These are phyloP conservation scores for Drosophila aldrichi DNA, from an alignment of 2,888 invertebrate genomes.

Conservation along the genomic window DNA sequence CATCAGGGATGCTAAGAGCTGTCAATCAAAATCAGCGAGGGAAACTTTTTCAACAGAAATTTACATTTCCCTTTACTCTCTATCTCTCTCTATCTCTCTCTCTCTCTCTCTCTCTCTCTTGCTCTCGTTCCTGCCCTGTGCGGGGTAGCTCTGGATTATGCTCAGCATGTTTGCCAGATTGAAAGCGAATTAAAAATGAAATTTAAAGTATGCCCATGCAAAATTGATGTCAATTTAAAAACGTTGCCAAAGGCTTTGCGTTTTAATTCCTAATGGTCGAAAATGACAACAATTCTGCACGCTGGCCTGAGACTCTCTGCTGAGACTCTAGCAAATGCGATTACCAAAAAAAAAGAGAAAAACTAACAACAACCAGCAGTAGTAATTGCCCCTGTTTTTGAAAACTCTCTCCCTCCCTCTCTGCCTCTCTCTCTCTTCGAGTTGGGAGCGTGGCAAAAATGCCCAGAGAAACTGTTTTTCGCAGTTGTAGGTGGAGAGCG, in stretches of 20 bases:
- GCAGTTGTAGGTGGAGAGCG: conserved; percentile 14
- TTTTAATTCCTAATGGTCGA: conserved; percentile 38
- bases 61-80: conserved; percentile 71
- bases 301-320: conserved; percentile 32
- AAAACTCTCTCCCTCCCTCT: neutral
- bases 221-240: conserved; percentile 67
- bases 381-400: conserved; percentile 17
- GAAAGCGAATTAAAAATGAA: conserved; percentile 78
- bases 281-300: conserved; percentile 59
- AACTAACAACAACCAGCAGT: conserved; percentile 12
- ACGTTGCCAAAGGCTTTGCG: conserved; percentile 36
- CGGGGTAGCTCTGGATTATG: conserved; percentile 60
- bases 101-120: neutral
- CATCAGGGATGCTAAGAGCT: conserved; percentile 85
- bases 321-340: conserved; percentile 59
- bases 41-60: conserved; percentile 78
- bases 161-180: conserved; percentile 69
- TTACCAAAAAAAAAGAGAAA: conserved; percentile 36
- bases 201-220: conserved; percentile 62
- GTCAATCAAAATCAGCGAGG: conserved; percentile 84
- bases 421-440: too few relatives aligned
- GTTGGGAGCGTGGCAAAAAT: conserved; percentile 38
- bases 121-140: neutral
- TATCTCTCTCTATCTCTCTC: too few relatives aligned
- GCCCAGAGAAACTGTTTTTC: conserved; percentile 39